Evolutionary conservation across 1,140 invertebrate species (phyloP), one percentile per base, ranked within the genome.

Genomic region (Drosophila persimilis): DNA sequence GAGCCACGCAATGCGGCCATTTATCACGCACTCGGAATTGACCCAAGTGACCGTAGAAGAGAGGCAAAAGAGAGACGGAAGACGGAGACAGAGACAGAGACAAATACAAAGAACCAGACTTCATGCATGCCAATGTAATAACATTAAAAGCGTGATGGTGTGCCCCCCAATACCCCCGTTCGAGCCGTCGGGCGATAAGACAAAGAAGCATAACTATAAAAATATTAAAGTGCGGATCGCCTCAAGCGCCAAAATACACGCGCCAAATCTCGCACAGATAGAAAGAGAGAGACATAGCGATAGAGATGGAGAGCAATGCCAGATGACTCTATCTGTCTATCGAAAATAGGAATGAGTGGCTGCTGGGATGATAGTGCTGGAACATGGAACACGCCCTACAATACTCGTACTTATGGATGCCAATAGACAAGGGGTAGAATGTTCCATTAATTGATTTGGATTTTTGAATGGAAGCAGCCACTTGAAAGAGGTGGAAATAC

Each of bases 11-110:
- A 86, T 71, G 77, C 74, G 56, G 65, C 81, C 83, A 88, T 86
- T 86, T 86, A 86, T 86, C 81, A 88, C 81, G 83, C 81, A 86
- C 83, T 86, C 70, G 57, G 56, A 72, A 72, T 50, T 86, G 81
- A 86, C 83, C 81, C 78, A 73, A 67, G 81, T 81, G 80, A 85
- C 80, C 80, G 81, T 11, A 39, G 11, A 31, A 31, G 6, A 31
- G 47, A 57, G 59, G 48, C 46, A 31, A 39, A 47, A 64, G 60
- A 69, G 22, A 77, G 29, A 52, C 31, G 50, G 17, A 24, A 53
- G 6, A 43, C 48, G 24, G 31, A 53, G 6, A 43, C 48, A 59
- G 63, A 54, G 17, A 13, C 45, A 56, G 63, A 54, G 17, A 13
- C 45, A 56, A 26, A 43, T 11, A 54, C 45, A 66, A 20, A 24